phyloP scores from a whole-genome alignment of 2,888 invertebrate species.

The Drosophila pegasa region DNA sequence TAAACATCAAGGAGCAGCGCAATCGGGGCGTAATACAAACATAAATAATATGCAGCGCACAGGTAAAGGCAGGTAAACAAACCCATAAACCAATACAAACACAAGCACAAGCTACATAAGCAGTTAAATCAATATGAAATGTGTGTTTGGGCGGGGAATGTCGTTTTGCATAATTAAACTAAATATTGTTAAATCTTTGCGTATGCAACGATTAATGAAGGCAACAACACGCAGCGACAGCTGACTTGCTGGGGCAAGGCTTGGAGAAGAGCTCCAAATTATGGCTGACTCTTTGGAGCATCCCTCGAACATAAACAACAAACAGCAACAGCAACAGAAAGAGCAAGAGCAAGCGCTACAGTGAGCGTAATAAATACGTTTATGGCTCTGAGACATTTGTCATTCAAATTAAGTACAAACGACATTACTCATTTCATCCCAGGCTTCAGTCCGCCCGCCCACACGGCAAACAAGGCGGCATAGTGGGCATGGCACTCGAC shows the following conservation, averaged over 20 bases:
- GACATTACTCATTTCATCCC: constrained; percentile 65
- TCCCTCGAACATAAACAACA: constrained; percentile 12
- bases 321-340: neutral
- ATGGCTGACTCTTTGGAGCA: constrained; percentile 19
- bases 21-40: neutral
- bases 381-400: constrained; percentile 66
- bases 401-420: constrained; percentile 75
- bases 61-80: constrained; percentile 24
- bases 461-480: neutral
- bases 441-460: neutral
- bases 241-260: constrained; percentile 27
- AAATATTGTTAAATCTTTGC: constrained; percentile 53
- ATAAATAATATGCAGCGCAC: constrained; percentile 11
- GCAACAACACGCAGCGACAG: constrained; percentile 43
- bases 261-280: neutral
- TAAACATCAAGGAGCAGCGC: neutral
- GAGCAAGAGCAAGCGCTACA: constrained; percentile 17
- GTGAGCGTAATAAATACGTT: constrained; percentile 67
- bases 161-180: constrained; percentile 55
- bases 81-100: constrained; percentile 17
- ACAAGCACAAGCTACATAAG: constrained; percentile 21
- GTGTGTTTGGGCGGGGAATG: constrained; percentile 24
- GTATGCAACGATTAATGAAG: constrained; percentile 50
- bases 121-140: constrained; percentile 51
- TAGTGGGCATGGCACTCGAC: constrained; percentile 16